phyloP scores from a whole-genome alignment of 2,888 invertebrate species.

The Pachydiplax longipennis region DNA sequence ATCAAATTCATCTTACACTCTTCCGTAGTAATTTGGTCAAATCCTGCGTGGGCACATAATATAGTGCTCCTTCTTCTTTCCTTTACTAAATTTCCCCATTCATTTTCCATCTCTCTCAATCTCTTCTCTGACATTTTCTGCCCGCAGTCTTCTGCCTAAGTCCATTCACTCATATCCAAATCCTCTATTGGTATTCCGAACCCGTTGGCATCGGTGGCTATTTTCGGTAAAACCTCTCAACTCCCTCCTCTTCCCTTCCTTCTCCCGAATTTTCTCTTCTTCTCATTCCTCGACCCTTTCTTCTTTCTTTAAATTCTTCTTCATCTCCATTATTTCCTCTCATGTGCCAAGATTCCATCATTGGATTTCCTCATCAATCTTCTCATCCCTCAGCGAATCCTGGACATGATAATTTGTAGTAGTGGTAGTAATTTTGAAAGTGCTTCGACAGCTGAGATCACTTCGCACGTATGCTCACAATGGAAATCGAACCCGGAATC shows the following conservation, averaged over 20 bases:
- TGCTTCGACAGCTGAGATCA: too few species aligned
- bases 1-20: too few species aligned
- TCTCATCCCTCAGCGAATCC: not conserved
- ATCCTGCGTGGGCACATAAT: too few species aligned
- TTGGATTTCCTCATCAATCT: not conserved
- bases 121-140: not conserved
- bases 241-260: not conserved
- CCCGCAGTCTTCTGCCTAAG: not conserved
- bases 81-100: not conserved
- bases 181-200: constrained; percentile 31
- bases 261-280: not conserved
- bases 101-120: not conserved
- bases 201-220: constrained; percentile 18
- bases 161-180: not conserved
- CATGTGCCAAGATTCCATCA: not conserved
- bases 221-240: constrained; percentile 10
- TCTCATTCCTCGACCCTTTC: not conserved
- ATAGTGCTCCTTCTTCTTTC: not conserved
- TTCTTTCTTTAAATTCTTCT: not conserved
- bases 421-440: too few species aligned
- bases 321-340: not conserved
- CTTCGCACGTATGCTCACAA: too few species aligned
- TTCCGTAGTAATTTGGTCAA: too few species aligned
- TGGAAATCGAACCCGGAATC: too few species aligned
- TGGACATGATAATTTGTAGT: not conserved